phyloP scores from a whole-genome alignment of 2,113 vertebrate genomes.

The Nibea albiflora region DNA sequence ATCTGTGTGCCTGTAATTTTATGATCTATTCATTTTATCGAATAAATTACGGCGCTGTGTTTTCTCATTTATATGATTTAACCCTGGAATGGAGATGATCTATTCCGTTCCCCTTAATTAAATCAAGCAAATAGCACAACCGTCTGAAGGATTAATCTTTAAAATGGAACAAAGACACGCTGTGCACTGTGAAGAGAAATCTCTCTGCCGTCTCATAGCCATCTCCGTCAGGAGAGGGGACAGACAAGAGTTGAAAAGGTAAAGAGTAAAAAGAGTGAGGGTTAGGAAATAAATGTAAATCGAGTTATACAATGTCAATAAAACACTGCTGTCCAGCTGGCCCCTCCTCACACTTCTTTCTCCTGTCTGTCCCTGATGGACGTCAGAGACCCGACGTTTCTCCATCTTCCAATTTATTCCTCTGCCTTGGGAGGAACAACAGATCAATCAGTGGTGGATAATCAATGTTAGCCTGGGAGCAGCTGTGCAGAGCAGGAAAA shows the following conservation, averaged over 20 bases:
- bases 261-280: background rate
- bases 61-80: conserved; percentile 42
- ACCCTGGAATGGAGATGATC: background rate
- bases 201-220: background rate
- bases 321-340: conserved; percentile 11
- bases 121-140: conserved; percentile 26
- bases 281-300: conserved; percentile 32
- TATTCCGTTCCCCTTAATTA: conserved; percentile 40
- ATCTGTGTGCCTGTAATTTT: conserved; percentile 13
- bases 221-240: background rate
- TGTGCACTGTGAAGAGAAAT: conserved; percentile 13
- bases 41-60: background rate
- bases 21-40: conserved; percentile 22
- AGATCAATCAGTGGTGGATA: conserved; percentile 63
- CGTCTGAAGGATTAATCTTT: conserved; percentile 13
- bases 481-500: conserved; percentile 59
- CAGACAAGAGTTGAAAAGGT: background rate
- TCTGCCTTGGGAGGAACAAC: conserved; percentile 46
- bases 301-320: conserved; percentile 12
- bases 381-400: background rate
- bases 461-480: conserved; percentile 55
- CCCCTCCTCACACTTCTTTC: background rate
- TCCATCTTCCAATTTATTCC: conserved; percentile 38
- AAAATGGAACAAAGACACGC: conserved; percentile 32
- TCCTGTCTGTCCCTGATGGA: conserved; percentile 5